phyloP scores from a whole-genome alignment of 2,797 vertebrate species.

The Onychomys leucogaster region DNA sequence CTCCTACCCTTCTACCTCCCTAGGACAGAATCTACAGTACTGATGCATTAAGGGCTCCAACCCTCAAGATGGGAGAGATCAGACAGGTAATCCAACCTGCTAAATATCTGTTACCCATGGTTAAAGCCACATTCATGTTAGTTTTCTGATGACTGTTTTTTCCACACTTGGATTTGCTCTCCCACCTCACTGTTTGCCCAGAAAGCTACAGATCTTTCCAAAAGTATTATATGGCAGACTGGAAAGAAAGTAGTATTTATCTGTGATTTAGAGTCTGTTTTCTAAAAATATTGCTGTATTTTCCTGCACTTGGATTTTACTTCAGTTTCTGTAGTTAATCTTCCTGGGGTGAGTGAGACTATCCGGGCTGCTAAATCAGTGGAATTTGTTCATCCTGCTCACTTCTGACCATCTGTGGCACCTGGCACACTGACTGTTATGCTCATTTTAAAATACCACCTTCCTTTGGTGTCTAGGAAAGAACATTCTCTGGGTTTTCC shows the following conservation, averaged over 20 bases:
- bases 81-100: neutral
- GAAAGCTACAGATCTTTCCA: constrained; percentile 37
- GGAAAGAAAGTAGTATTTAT: constrained; percentile 1
- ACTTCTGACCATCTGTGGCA: constrained; percentile 30
- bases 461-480: constrained; percentile 71
- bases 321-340: constrained; percentile 49
- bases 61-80: neutral
- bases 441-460: constrained; percentile 47
- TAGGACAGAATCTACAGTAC: neutral
- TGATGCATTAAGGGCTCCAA: neutral
- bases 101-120: neutral
- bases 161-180: neutral
- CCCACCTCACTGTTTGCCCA: constrained; percentile 1
- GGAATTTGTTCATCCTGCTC: constrained; percentile 34
- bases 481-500: constrained; percentile 52
- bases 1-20: neutral
- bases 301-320: constrained; percentile 30
- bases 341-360: constrained; percentile 19
- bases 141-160: neutral
- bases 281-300: constrained; percentile 34
- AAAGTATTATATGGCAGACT: neutral
- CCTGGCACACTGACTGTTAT: constrained; percentile 54
- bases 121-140: neutral
- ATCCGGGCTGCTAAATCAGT: constrained; percentile 4
- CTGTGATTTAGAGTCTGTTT: constrained; percentile 19